A percentile compares a stretch with the other conserved stretches of the same genome.
Conservation (phyloP, 2,888 invertebrate genomes). For the Lysandra coridon region DNA sequence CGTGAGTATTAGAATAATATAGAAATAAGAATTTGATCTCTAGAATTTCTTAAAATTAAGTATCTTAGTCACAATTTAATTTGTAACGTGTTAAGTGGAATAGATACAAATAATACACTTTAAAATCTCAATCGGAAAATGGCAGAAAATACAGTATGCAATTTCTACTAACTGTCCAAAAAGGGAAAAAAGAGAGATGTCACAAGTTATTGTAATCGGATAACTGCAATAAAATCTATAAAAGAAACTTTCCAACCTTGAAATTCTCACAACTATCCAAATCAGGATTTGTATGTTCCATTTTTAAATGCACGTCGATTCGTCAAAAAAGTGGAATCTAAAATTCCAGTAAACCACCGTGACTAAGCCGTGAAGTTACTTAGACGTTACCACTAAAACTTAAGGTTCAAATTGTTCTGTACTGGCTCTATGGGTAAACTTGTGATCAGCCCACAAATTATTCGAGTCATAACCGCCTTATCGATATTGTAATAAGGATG, state of each 20-base stretch:
- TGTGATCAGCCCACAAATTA: constrained; percentile 31
- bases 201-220: not conserved
- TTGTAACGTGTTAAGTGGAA: no score
- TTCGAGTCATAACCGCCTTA: constrained; percentile 48
- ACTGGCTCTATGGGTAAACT: not conserved
- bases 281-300: not conserved
- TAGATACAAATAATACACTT: no score
- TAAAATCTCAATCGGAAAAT: no score
- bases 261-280: not conserved
- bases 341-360: constrained; percentile 26
- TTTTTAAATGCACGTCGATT: constrained; percentile 16
- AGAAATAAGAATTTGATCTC: no score
- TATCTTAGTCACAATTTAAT: no score
- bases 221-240: not conserved
- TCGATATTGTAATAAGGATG: not conserved
- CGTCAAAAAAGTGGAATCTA: constrained; percentile 15
- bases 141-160: no score
- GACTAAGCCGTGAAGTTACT: not conserved
- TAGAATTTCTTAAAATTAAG: no score
- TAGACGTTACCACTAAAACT: not conserved
- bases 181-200: not conserved
- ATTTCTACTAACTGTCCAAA: not conserved
- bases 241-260: not conserved
- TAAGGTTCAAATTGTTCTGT: not conserved
- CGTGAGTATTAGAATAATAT: no score